Conservation (phyloP, 2,113 vertebrate genomes). For the Macrotus californicus region DNA sequence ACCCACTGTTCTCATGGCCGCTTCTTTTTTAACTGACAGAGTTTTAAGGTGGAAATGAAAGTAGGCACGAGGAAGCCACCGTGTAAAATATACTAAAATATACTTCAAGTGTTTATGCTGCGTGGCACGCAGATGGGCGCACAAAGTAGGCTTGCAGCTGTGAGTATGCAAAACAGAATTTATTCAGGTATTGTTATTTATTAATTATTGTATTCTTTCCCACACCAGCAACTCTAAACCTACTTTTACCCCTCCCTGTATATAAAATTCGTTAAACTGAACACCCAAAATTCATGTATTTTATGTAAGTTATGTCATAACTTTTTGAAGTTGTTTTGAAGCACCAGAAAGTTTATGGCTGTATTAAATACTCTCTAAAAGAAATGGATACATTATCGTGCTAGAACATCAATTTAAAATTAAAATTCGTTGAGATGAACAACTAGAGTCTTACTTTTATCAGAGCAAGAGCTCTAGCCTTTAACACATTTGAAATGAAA, state of each 20-base stretch:
- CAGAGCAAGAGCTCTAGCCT: background rate
- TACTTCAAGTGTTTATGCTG: background rate
- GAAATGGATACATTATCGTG: background rate
- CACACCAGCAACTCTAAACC: background rate
- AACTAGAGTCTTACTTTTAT: background rate
- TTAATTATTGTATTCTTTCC: background rate
- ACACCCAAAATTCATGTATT: background rate
- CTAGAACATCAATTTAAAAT: background rate
- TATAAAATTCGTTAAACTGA: background rate
- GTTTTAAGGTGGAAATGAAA: background rate
- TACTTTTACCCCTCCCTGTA: background rate
- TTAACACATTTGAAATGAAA: constrained; percentile 19
- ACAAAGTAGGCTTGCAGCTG: background rate
- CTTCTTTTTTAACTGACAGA: background rate
- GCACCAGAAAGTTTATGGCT: background rate
- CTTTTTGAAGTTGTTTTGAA: background rate
- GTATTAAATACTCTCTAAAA: background rate
- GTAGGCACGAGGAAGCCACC: too few species aligned
- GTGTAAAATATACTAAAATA: too few species aligned
- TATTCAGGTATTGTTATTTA: background rate
- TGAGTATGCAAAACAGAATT: background rate
- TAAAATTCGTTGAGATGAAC: background rate
- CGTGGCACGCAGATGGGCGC: background rate
- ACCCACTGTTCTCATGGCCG: background rate
- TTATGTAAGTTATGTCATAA: background rate